Evolutionary conservation across 2,797 vertebrate species (phyloP), one percentile per base, ranked within the genome.

Genomic region (Rhabdophis nuchalis): DNA sequence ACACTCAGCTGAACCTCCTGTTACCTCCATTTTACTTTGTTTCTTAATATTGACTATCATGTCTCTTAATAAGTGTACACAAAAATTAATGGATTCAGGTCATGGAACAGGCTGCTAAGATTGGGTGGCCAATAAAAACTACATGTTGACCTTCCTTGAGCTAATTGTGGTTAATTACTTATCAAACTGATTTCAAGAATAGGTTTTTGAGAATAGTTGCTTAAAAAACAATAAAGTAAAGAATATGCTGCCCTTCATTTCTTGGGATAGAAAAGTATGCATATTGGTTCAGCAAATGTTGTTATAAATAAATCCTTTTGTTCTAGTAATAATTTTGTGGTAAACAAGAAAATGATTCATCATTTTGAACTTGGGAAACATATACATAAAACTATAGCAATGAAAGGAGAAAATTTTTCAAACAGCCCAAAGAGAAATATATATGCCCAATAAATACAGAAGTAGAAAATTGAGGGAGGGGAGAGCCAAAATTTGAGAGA

Each of bases 41-140:
- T 64, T 54, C 50, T 57, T 72, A 41, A 54, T 90, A 90, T 87
- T 90, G 85, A 85, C 88, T 68, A 91, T 91, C 23, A 25, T 61
- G 53, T 72, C 57, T 54, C 86, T 64, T 64, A 46, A 87, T 91
- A 91, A 93, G 85, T 36, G 27, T 91, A 53, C 58, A 91, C 86
- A 87, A 57, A 68, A 85, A 57, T 93, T 91, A 89, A 91, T 86
- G 87, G 68, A 29, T 90, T 72, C 18, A 46, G 85, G 32, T 93
- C 52, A 18, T 68, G 50, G 20, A 91, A 41, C 58, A 91, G 77
- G 72, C 27, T 86, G 58, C 72, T 85, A 86, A 91, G 86, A 14
- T 86, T 89, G 27, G 90, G 61, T 53, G 32, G 36, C 90, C 88
- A 89, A 61, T 85, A 93, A 85, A 82, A 18, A 61, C 52, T 87